Evolutionary conservation across 2,113 vertebrate genomes (phyloP).

Genomic region (Eurystomus gularis): DNA sequence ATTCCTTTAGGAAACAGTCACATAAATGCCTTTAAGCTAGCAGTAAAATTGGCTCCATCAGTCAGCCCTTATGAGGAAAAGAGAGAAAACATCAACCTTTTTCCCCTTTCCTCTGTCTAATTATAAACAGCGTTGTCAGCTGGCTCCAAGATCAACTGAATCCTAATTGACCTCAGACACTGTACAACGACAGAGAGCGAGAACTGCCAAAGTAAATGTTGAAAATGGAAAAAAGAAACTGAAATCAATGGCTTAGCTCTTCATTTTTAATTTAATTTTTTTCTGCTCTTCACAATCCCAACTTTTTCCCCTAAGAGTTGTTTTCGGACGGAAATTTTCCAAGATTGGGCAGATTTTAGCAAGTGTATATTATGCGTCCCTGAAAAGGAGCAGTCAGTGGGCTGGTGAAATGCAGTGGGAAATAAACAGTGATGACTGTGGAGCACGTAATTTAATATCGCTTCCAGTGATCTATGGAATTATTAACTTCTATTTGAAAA

Average conservation of each 20-base stretch:
- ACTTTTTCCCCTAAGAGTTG: background rate
- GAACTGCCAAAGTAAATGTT: conserved; percentile 39
- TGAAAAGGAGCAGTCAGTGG: conserved; percentile 21
- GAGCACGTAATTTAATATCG: background rate
- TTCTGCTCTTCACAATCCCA: background rate
- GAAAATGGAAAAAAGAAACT: conserved; percentile 1
- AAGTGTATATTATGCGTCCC: background rate
- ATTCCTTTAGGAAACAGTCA: conserved; percentile 56
- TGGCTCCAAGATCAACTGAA: conserved; percentile 41
- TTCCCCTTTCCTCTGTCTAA: conserved; percentile 40
- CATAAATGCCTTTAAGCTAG: conserved; percentile 66
- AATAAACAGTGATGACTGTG: background rate
- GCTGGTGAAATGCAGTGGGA: background rate
- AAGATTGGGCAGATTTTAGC: background rate
- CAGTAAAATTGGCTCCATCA: conserved; percentile 49
- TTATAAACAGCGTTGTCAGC: conserved; percentile 52
- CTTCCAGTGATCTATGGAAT: background rate
- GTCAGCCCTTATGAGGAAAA: conserved; percentile 56
- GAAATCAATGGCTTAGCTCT: conserved; percentile 29
- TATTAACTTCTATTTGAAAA: background rate
- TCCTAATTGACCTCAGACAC: conserved; percentile 48
- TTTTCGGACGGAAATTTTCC: background rate
- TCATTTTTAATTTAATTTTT: conserved; percentile 20
- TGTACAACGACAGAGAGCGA: conserved; percentile 12
- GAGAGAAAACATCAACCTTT: conserved; percentile 43